Percentiles rank a stretch among this genome's conserved stretches.
Evolutionary conservation across 2,888 invertebrate genomes (phyloP).

Genomic region (Aromia moschata): DNA sequence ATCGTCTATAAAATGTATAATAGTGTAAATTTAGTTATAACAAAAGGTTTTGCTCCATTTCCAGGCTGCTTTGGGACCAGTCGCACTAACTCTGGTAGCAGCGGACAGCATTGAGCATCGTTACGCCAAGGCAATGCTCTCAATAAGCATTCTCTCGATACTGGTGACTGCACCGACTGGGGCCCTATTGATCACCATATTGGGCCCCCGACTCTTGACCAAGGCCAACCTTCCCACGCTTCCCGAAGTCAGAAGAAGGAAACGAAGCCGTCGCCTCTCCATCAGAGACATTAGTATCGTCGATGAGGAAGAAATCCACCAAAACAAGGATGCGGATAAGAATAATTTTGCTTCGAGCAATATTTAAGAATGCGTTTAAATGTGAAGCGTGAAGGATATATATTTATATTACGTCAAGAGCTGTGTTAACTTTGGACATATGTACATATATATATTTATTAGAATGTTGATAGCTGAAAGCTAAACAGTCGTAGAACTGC

Average conservation of each 20-base stretch:
- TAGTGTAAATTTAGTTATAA: no score
- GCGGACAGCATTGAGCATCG: conserved; percentile 62
- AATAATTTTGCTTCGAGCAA: no score
- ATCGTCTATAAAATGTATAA: no score
- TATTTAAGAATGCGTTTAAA: no score
- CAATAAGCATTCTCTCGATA: conserved; percentile 82
- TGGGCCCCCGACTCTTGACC: conserved; percentile 79
- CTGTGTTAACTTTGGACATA: no score
- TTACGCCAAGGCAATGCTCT: conserved; percentile 78
- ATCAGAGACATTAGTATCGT: conserved; percentile 88
- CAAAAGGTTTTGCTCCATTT: no score
- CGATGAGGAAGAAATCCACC: conserved; percentile 77
- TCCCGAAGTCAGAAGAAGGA: conserved; percentile 77
- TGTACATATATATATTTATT: no score
- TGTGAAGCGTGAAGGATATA: no score
- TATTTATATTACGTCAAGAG: no score
- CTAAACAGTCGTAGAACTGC: no score
- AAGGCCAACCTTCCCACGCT: conserved; percentile 72
- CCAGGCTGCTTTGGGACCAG: conserved; percentile 84
- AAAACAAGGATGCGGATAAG: conserved; percentile 55
- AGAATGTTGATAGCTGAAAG: no score
- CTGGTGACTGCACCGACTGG: conserved; percentile 86
- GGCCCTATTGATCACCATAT: conserved; percentile 82
- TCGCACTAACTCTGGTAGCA: conserved; percentile 74
- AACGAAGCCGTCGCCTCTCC: conserved; percentile 82